These are phyloP conservation scores for Zaprionus davidi DNA, from an alignment of 1,140 invertebrate species.

Conservation along the genomic window DNA sequence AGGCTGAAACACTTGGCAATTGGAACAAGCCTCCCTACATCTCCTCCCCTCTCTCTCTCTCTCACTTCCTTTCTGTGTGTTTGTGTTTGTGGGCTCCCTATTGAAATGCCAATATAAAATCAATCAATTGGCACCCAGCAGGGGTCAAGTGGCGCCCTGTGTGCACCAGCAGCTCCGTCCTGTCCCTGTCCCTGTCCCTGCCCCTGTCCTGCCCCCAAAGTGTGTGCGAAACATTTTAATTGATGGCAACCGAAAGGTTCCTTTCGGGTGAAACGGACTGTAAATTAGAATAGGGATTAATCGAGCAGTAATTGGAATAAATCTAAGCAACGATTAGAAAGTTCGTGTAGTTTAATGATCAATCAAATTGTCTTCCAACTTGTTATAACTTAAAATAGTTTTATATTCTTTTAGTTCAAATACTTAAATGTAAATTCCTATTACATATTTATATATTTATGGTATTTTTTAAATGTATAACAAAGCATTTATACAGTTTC, in stretches of 20 bases:
- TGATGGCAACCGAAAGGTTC: conserved; percentile 54
- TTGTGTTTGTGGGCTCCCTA: conserved; percentile 42
- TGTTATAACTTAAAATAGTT: too few relatives aligned
- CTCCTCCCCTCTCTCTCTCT: background rate
- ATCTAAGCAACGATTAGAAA: background rate
- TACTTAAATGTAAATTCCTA: too few relatives aligned
- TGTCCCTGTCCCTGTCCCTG: conserved; percentile 43
- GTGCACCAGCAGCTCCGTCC: conserved; percentile 49
- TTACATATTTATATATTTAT: too few relatives aligned
- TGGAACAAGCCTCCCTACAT: conserved; percentile 53
- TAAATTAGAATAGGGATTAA: conserved; percentile 31
- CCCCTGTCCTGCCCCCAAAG: conserved; percentile 34
- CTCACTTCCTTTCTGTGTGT: conserved; percentile 1
- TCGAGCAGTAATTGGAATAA: conserved; percentile 13
- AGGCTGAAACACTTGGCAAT: conserved; percentile 73
- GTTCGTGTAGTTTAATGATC: background rate
- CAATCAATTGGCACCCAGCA: conserved; percentile 78
- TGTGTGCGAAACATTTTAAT: conserved; percentile 49
- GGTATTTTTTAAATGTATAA: too few relatives aligned
- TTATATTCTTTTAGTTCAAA: too few relatives aligned
- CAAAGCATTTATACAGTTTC: too few relatives aligned
- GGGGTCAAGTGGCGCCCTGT: conserved; percentile 79
- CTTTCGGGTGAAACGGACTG: conserved; percentile 23
- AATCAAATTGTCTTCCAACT: too few relatives aligned
- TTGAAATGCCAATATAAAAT: conserved; percentile 82